Evolutionary conservation across 2,113 vertebrate genomes (phyloP), one percentile per base, ranked within the genome.

Genomic region (Sinocyclocheilus anophthalmus): DNA sequence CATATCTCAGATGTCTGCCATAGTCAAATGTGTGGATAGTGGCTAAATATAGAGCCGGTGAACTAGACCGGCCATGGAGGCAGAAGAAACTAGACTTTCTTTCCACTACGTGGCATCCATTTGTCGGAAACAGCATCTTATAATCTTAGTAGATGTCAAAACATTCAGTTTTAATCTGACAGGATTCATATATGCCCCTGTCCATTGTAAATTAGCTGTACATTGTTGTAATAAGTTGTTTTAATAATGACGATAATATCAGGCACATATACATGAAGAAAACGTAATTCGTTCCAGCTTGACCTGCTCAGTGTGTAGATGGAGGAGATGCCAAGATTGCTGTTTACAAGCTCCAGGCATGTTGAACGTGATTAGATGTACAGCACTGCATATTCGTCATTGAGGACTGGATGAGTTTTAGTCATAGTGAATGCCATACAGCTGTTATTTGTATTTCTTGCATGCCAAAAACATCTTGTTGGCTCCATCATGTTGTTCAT

Each of bases 131-230:
- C 48, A 33, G 3, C 50, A 53, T 20, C 50, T 72, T 61, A 63
- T 72, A 45, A 2, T 80, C 22, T 75, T 48, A 50, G 12, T 12
- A 50, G 39, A 72, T 63, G 76, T 73, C 45, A 61, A 76, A 42
- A 3, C 75, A 20, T 33, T 37, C 45, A 59, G 12, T 18, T 72
- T 37, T 33, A 72, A 69, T 72, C 55, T 84, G 18, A 75, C 22
- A 45, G 59, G 0, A 83, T 37, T 53, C 18, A 30, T 77, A 50
- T 85, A 73, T 63, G 57, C 1, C 57, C 22, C 22, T 61, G 22
- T 87, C 33, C 48, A 59, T 30, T 91, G 88, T 88, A 87, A 85
- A 85, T 86, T 81, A 88, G 76, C 26, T 92, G 84, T 91, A 84
- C 78, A 90, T 86, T 87, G 85, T 86, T 45, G 87, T 86, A 65